A percentile compares a stretch with the other conserved stretches of the same genome.
These are phyloP conservation scores for Aporophyla nigra DNA, from an alignment of 2,888 invertebrate species.

Conservation along the genomic window DNA sequence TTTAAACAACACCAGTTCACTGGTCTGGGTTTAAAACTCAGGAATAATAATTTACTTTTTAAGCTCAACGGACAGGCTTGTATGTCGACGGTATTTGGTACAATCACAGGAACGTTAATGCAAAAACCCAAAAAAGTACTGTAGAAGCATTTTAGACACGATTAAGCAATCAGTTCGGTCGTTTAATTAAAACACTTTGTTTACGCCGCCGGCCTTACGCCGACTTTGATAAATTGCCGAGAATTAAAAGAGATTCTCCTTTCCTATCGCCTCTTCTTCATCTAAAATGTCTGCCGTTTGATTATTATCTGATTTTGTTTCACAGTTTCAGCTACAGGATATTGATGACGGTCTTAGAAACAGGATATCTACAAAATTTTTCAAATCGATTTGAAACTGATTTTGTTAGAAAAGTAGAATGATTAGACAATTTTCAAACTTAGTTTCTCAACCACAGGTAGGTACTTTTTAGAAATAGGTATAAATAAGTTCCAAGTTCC, in stretches of 20 bases:
- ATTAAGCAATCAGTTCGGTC: conserved; percentile 79
- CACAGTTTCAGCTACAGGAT: conserved; percentile 12
- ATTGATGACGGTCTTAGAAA: conserved; percentile 28
- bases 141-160: conserved; percentile 71
- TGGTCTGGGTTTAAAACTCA: background rate
- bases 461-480: background rate
- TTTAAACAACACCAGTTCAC: background rate
- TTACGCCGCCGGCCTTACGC: conserved; percentile 71
- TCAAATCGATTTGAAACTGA: background rate
- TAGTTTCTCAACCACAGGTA: background rate
- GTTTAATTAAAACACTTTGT: conserved; percentile 82
- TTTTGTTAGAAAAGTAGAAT: background rate
- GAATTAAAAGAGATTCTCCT: conserved; percentile 73
- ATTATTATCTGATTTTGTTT: conserved; percentile 49
- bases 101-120: conserved; percentile 49
- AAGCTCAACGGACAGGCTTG: background rate
- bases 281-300: conserved; percentile 50
- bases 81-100: background rate
- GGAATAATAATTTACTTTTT: background rate
- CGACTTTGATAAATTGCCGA: conserved; percentile 79
- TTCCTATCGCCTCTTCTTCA: conserved; percentile 66
- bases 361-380: background rate
- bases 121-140: conserved; percentile 57
- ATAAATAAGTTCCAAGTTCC: background rate
- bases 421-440: background rate